phyloP scores from a whole-genome alignment of 1,140 invertebrate genomes.

The Zaprionus kolodkinae region DNA sequence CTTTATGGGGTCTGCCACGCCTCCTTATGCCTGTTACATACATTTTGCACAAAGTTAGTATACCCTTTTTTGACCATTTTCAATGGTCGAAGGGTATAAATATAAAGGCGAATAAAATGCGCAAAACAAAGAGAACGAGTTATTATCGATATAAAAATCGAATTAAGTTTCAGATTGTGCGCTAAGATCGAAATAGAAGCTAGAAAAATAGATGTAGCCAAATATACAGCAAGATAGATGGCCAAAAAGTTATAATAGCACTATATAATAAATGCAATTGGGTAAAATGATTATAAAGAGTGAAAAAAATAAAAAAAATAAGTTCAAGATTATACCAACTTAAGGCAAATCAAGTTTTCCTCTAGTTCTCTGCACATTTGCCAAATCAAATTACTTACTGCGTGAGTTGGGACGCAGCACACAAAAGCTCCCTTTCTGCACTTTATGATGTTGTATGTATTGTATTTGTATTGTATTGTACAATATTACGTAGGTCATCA shows the following conservation, averaged over 20 bases:
- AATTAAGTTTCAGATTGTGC: not conserved
- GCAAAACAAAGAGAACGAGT: not conserved
- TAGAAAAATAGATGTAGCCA: too few relatives aligned
- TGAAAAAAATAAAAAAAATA: too few relatives aligned
- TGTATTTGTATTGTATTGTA: conserved; percentile 1
- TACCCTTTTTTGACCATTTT: too few relatives aligned
- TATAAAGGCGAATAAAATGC: too few relatives aligned
- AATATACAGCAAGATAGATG: too few relatives aligned
- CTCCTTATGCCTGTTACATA: too few relatives aligned
- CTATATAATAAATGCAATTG: not conserved
- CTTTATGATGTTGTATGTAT: conserved; percentile 1
- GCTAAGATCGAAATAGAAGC: too few relatives aligned
- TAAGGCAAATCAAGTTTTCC: not conserved
- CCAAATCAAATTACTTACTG: not conserved
- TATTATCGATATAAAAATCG: not conserved
- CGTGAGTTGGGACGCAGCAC: too few relatives aligned
- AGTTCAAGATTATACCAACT: not conserved
- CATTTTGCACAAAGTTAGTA: too few relatives aligned
- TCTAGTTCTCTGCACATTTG: not conserved
- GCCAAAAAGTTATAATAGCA: not conserved
- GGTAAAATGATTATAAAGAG: too few relatives aligned
- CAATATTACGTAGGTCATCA: not conserved
- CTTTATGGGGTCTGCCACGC: too few relatives aligned
- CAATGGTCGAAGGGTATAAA: too few relatives aligned
- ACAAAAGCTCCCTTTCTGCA: not conserved